phyloP scores from a whole-genome alignment of 2,797 vertebrate species.

The Ctenosaura bakeri region DNA sequence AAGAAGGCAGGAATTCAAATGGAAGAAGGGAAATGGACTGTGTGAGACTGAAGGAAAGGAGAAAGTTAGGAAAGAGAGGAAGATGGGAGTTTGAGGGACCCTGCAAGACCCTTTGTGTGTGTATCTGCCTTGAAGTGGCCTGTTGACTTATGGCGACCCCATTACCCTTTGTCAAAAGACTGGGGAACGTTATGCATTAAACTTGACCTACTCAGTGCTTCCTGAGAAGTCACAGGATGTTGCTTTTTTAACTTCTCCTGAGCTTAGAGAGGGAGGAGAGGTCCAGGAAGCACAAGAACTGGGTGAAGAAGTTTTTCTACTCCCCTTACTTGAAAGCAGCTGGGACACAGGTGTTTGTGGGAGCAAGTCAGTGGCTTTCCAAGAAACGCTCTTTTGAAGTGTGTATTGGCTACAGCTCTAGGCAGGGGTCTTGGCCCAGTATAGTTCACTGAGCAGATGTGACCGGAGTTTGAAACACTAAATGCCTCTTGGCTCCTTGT shows the following conservation, averaged over 20 bases:
- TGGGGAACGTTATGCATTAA: background rate
- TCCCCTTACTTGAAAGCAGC: conserved; percentile 8
- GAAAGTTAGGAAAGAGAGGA: too few relatives aligned
- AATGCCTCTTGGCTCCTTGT: conserved; percentile 8
- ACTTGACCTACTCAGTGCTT: background rate
- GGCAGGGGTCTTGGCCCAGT: background rate
- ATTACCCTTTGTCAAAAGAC: background rate
- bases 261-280: background rate
- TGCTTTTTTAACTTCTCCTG: accelerated
- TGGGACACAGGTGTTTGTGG: background rate
- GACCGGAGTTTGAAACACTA: conserved; percentile 2
- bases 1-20: background rate
- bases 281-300: accelerated
- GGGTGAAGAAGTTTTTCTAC: background rate
- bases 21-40: background rate
- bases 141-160: too few relatives aligned
- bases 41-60: background rate
- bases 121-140: too few relatives aligned
- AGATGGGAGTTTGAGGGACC: background rate
- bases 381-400: conserved; percentile 30
- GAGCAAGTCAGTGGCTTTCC: background rate
- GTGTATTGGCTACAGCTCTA: accelerated
- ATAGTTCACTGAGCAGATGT: conserved; percentile 24
- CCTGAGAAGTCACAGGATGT: background rate
- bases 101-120: background rate